These are phyloP conservation scores for Garrulus glandarius DNA, from an alignment of 2,797 vertebrate genomes.

Conservation along the genomic window DNA sequence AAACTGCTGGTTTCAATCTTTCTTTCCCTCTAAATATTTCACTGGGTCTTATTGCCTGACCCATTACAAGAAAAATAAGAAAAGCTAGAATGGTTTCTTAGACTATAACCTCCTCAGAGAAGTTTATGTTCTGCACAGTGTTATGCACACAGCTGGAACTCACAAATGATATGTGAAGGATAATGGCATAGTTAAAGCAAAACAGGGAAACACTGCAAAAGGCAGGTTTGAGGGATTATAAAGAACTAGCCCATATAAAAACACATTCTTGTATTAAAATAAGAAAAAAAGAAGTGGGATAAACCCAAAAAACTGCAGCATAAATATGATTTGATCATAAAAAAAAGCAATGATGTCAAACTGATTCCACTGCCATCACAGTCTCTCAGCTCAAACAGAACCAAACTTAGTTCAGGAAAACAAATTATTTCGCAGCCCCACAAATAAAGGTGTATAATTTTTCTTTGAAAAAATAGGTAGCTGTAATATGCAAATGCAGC, in stretches of 20 bases:
- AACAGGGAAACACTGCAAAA: not conserved
- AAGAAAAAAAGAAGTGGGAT: not conserved
- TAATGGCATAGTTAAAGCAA: slow-evolving; percentile 43
- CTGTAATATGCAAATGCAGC: not conserved
- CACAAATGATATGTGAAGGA: slow-evolving; percentile 37
- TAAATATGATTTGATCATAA: not conserved
- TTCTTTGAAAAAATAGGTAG: not conserved
- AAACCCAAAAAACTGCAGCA: not conserved
- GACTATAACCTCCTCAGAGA: not conserved
- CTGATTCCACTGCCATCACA: not conserved
- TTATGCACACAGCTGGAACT: slow-evolving; percentile 52
- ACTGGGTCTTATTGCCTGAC: slow-evolving; percentile 27
- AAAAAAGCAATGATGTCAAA: not conserved
- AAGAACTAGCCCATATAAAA: slow-evolving; percentile 13
- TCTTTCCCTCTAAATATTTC: slow-evolving; percentile 48
- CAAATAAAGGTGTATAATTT: not conserved
- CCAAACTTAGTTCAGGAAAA: not conserved
- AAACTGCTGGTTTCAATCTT: slow-evolving; percentile 38
- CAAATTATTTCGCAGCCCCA: not conserved
- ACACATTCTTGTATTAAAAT: not conserved
- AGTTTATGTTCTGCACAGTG: slow-evolving; percentile 28
- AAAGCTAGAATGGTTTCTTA: slow-evolving; percentile 43
- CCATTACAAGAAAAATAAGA: slow-evolving; percentile 59
- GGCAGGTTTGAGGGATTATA: slow-evolving; percentile 29
- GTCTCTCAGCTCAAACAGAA: not conserved